These are phyloP conservation scores for Trichoplusia ni DNA, from an alignment of 1,140 invertebrate genomes.

Conservation along the genomic window DNA sequence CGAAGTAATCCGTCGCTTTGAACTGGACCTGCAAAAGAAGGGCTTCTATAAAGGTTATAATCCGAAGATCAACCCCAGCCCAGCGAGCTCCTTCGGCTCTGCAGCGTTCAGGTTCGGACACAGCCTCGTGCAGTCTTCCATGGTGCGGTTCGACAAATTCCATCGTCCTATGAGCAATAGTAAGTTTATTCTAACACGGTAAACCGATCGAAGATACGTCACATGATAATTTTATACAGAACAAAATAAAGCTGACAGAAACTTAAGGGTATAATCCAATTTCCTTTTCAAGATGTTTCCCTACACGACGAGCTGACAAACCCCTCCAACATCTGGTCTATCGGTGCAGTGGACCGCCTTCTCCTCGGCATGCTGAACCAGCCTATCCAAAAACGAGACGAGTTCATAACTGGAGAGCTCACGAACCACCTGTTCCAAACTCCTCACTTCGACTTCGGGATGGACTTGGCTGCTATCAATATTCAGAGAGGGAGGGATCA, in stretches of 20 bases:
- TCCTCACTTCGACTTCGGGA: conserved; percentile 86
- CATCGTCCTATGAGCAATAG: conserved; percentile 86
- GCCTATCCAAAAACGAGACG: conserved; percentile 89
- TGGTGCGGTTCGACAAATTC: conserved; percentile 84
- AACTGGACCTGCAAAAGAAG: conserved; percentile 84
- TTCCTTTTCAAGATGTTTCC: conserved; percentile 85
- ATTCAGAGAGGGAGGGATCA: conserved; percentile 95
- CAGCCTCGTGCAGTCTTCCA: conserved; percentile 92
- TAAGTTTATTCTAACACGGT: conserved; percentile 79
- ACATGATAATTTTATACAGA: background rate
- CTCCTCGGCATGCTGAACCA: conserved; percentile 90
- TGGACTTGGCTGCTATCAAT: conserved; percentile 95
- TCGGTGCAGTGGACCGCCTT: conserved; percentile 90
- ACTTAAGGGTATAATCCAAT: no score
- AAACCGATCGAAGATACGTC: no score
- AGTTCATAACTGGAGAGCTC: conserved; percentile 90
- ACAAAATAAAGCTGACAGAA: no score
- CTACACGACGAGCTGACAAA: conserved; percentile 89
- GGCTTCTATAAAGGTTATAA: conserved; percentile 90
- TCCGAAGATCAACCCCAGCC: conserved; percentile 89
- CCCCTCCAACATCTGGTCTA: conserved; percentile 84
- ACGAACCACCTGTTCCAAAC: conserved; percentile 95
- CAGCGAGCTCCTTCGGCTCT: conserved; percentile 95
- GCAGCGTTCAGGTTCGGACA: conserved; percentile 98
- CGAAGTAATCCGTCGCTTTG: conserved; percentile 88